Conservation (phyloP, 2,888 invertebrate species). For the Luperina nickerlii region DNA sequence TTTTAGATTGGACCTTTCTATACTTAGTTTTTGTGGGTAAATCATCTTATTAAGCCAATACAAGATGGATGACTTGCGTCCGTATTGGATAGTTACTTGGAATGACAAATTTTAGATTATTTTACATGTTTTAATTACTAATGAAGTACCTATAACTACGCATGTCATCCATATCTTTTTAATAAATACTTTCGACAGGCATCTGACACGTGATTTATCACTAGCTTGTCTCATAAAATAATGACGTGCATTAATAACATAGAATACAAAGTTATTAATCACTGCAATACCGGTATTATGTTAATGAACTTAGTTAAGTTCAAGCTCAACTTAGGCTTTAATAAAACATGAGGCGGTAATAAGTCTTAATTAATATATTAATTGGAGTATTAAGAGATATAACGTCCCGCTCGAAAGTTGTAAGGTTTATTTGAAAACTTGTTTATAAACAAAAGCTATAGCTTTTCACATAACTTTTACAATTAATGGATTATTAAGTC, state of each 20-base stretch:
- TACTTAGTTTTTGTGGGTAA: background rate
- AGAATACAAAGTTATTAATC: slow-evolving; percentile 35
- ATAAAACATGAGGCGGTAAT: slow-evolving; percentile 34
- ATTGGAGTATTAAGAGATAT: slow-evolving; percentile 1
- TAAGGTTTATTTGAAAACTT: background rate
- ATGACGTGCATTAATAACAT: slow-evolving; percentile 36
- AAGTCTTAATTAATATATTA: slow-evolving; percentile 12
- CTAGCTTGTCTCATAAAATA: slow-evolving; percentile 35
- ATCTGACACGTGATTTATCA: slow-evolving; percentile 17
- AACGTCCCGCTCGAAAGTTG: slow-evolving; percentile 1
- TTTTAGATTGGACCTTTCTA: background rate
- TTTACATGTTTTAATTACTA: background rate
- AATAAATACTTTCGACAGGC: slow-evolving; percentile 32
- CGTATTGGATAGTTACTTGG: background rate
- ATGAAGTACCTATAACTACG: background rate
- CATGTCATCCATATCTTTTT: background rate
- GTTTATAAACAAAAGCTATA: background rate
- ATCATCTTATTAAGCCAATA: background rate
- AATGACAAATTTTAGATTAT: background rate
- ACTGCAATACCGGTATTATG: slow-evolving; percentile 15
- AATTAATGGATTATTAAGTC: background rate
- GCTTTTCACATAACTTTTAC: background rate
- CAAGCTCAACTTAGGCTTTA: slow-evolving; percentile 22
- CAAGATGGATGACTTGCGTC: background rate
- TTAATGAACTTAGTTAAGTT: slow-evolving; percentile 31